These are phyloP conservation scores for Latrodectus hesperus DNA, from an alignment of 2,888 invertebrate genomes.

Conservation along the genomic window DNA sequence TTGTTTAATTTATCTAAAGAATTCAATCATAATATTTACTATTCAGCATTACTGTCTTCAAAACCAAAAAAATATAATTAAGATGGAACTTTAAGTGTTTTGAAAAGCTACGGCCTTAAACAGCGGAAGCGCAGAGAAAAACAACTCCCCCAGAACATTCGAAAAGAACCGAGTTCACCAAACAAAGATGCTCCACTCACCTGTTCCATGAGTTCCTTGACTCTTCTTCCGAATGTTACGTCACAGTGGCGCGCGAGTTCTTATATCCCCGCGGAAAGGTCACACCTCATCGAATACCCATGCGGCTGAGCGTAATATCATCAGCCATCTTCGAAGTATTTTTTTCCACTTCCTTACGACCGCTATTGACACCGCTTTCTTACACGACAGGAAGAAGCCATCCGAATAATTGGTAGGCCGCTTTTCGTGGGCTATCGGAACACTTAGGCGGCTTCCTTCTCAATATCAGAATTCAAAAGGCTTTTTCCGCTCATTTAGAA, in stretches of 20 bases:
- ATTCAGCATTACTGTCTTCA: too few relatives aligned
- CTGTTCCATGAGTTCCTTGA: slow-evolving; percentile 52
- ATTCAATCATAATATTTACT: too few relatives aligned
- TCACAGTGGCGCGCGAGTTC: slow-evolving; percentile 24
- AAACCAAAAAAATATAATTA: too few relatives aligned
- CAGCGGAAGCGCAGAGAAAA: neutral
- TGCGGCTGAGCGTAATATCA: neutral
- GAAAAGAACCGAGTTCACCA: slow-evolving; percentile 4
- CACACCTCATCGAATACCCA: slow-evolving; percentile 57
- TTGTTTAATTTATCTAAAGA: too few relatives aligned
- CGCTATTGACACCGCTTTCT: slow-evolving; percentile 26
- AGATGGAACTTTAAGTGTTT: too few relatives aligned
- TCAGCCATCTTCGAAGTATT: slow-evolving; percentile 4
- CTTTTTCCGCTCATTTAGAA: neutral
- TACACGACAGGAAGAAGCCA: slow-evolving; percentile 30
- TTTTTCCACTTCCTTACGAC: slow-evolving; percentile 32
- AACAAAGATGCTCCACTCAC: slow-evolving; percentile 38
- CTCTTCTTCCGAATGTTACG: slow-evolving; percentile 46
- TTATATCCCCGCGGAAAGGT: slow-evolving; percentile 55
- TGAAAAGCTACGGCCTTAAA: too few relatives aligned
- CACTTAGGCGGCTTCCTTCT: neutral
- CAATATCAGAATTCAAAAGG: neutral
- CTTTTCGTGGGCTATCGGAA: neutral
- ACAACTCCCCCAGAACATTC: neutral
- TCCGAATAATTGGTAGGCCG: slow-evolving; percentile 38